Base-by-base conservation (phyloP, 1,140 invertebrate species). In the Lordiphosa clarofinis region DNA sequence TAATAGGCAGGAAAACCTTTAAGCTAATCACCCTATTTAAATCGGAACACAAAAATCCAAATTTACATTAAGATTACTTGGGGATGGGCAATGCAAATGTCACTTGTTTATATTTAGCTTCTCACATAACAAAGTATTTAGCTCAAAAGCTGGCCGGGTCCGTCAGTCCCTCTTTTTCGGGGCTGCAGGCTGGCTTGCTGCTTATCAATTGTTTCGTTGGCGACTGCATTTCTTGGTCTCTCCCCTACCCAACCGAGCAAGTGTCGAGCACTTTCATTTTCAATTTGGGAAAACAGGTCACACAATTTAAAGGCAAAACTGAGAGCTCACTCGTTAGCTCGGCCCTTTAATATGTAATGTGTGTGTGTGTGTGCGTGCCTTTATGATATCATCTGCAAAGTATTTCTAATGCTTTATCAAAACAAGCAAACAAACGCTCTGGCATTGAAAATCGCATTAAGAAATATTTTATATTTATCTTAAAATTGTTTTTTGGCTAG, bases 301-400 rank as follows among this genome's bases (percentile, higher is more conserved):
- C 52, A 38, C 57, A 44, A n/a, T n/a, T n/a, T n/a, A n/a, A n/a
- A 54, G 28, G 33, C 13, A 4, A 24, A 24, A 5, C 21, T 24
- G 13, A 31, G 37, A 12, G 8, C 12, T 8, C 40, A 39, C 13
- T 21, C 39, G 38, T 21, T 44, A 19, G 24, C 40, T 36, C 10
- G n/a, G 19, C 36, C 11, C 10, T 28, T 35, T 28, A 28, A 10
- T 19, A 7, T 35, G 55, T 57, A 15, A 36, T 53, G n/a, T 70
- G 65, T 35, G 55, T 57, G 28, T 8, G 28, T 31, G 37, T 56
- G 12, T 52, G 43, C 15, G 11, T 70, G 65, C 28, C 71, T 66
- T 72, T 82, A 81, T 81, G 75, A 81, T 81, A 81, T 81, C 75
- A 81, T 81, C 72, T 60, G 36, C 40, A 9, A 61, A 82, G 38